Conservation (phyloP, 2,113 vertebrate genomes). For the Anarhynchus alexandrinus region DNA sequence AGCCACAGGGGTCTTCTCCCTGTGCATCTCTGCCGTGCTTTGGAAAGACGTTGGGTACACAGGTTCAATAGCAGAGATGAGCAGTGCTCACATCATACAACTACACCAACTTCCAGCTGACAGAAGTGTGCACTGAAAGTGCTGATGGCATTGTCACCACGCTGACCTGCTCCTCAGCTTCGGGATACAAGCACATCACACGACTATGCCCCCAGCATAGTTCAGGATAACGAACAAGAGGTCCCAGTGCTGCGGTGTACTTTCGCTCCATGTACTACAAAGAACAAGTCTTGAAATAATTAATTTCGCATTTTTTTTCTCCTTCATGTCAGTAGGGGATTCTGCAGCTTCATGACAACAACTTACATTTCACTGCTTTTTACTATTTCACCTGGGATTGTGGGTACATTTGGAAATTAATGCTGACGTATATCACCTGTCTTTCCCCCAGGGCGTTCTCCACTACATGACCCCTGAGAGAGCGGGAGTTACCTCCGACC, state of each 20-base stretch:
- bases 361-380: accelerated
- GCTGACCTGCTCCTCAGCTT: not conserved
- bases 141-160: not conserved
- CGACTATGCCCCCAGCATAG: accelerated
- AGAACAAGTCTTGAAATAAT: not conserved
- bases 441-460: not conserved
- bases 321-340: not conserved
- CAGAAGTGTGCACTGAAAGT: not conserved
- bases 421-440: not conserved
- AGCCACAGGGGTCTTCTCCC: not conserved
- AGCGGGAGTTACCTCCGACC: not conserved
- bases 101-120: not conserved
- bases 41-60: not conserved
- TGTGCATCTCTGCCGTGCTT: not conserved
- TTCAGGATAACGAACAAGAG: not conserved
- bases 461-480: not conserved
- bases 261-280: not conserved
- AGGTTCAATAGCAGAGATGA: not conserved
- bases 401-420: not conserved
- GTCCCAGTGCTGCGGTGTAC: not conserved
- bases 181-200: not conserved
- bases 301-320: not conserved
- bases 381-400: not conserved
- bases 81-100: not conserved
- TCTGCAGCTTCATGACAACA: not conserved